These are phyloP conservation scores for Malaclemys terrapin DNA, from an alignment of 2,113 vertebrate genomes.

Conservation along the genomic window DNA sequence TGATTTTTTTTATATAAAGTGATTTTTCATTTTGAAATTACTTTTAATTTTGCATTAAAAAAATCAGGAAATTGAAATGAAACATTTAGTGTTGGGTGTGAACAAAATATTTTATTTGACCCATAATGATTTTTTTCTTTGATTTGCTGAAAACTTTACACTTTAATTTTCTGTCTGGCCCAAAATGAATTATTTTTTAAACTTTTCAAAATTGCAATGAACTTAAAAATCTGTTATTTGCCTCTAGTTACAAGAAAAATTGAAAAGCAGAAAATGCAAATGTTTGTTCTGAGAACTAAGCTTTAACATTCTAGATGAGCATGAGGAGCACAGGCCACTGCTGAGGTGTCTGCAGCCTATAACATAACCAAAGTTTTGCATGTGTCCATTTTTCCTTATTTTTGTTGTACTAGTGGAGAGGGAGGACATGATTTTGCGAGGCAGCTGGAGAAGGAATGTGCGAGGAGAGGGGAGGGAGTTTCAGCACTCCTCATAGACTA, in stretches of 20 bases:
- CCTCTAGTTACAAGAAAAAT: background rate
- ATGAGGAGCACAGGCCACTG: background rate
- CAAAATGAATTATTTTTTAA: background rate
- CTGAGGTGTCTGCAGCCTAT: background rate
- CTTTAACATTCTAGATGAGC: background rate
- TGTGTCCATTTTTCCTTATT: rapidly evolving
- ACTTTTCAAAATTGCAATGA: background rate
- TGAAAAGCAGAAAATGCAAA: background rate
- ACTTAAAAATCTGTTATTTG: background rate
- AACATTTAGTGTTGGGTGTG: too few relatives aligned
- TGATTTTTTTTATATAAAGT: too few relatives aligned
- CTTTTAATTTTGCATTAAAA: too few relatives aligned
- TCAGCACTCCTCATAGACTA: background rate
- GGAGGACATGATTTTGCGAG: background rate
- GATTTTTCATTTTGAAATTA: too few relatives aligned
- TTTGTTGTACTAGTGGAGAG: background rate
- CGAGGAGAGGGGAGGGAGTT: background rate
- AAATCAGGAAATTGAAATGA: too few relatives aligned
- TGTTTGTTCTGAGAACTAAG: background rate
- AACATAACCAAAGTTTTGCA: background rate
- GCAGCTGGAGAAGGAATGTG: background rate
- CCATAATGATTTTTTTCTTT: too few relatives aligned
- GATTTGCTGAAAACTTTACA: too few relatives aligned
- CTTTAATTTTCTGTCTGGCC: too few relatives aligned
- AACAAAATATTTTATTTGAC: too few relatives aligned